Conservation (phyloP, 2,797 vertebrate genomes). For the Arnoldichthys spilopterus region DNA sequence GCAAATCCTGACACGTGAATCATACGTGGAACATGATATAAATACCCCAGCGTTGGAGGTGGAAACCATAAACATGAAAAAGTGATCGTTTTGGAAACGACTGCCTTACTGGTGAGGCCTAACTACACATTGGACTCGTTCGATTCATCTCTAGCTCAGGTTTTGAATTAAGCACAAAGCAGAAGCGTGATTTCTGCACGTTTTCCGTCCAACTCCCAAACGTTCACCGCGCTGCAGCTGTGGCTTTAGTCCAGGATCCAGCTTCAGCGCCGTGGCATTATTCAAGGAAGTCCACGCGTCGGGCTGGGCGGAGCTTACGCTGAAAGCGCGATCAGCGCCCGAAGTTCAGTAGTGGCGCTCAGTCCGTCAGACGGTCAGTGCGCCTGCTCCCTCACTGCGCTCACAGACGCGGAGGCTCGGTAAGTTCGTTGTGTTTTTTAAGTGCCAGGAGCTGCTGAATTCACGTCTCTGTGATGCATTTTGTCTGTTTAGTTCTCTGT, state of each 20-base stretch:
- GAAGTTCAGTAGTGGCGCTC: slow-evolving; percentile 21
- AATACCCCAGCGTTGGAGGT: background rate
- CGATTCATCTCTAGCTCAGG: too few relatives aligned
- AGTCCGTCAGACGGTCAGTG: background rate
- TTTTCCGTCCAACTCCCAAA: too few relatives aligned
- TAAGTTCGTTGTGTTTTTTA: background rate
- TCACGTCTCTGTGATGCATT: background rate
- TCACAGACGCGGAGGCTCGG: background rate
- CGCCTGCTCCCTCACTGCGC: background rate
- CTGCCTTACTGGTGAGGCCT: too few relatives aligned
- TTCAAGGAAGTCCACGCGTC: slow-evolving; percentile 51
- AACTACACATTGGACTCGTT: too few relatives aligned
- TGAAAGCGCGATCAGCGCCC: slow-evolving; percentile 16
- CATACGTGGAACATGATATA: background rate
- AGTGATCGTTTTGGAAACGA: too few relatives aligned
- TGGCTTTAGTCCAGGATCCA: too few relatives aligned
- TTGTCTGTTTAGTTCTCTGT: background rate
- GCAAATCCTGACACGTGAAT: background rate
- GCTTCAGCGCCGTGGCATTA: too few relatives aligned
- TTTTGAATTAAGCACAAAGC: too few relatives aligned
- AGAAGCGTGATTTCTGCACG: too few relatives aligned
- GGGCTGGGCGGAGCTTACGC: slow-evolving; percentile 48
- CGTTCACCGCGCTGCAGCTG: too few relatives aligned
- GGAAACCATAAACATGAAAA: too few relatives aligned
- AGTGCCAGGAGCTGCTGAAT: background rate